A percentile compares a stretch with the other conserved stretches of the same genome.
phyloP scores from a whole-genome alignment of 1,140 invertebrate species.

The Drosophila watanabei region DNA sequence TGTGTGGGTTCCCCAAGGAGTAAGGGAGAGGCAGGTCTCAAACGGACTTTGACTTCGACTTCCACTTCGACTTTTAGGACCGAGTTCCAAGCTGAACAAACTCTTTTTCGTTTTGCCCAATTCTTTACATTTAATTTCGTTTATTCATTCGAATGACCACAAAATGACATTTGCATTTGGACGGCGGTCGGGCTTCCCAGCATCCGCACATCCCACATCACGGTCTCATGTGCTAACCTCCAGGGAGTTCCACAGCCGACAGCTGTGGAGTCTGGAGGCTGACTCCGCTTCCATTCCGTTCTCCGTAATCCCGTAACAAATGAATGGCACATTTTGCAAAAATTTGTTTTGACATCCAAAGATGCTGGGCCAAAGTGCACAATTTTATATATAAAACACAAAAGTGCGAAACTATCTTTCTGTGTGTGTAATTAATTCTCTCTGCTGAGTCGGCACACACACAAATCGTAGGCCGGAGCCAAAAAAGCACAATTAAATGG shows the following conservation, averaged over 20 bases:
- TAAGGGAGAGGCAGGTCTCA: background rate
- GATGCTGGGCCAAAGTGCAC: conserved; percentile 42
- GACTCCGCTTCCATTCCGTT: background rate
- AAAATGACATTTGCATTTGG: conserved; percentile 85
- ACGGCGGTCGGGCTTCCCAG: conserved; percentile 20
- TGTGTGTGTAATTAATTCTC: conserved; percentile 71
- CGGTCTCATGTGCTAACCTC: conserved; percentile 41
- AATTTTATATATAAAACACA: conserved; percentile 69
- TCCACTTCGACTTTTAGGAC: conserved; percentile 4
- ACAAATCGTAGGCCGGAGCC: conserved; percentile 35
- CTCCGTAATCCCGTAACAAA: conserved; percentile 76
- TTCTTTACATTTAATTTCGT: conserved; percentile 83
- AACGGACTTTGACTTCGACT: conserved; percentile 6
- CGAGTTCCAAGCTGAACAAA: conserved; percentile 50
- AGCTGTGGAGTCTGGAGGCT: conserved; percentile 4
- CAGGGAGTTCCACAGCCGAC: conserved; percentile 43
- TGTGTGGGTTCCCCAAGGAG: conserved; percentile 39
- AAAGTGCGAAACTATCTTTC: conserved; percentile 60
- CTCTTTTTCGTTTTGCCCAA: conserved; percentile 36
- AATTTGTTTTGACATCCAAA: conserved; percentile 78
- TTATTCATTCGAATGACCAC: conserved; percentile 85
- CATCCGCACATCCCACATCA: background rate
- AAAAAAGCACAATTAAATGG: conserved; percentile 76
- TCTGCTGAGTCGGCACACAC: conserved; percentile 68
- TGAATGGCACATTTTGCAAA: conserved; percentile 75